phyloP scores from a whole-genome alignment of 30 jellyfish, hydroid and myxozoan species.

The Clytia hemisphaerica region DNA sequence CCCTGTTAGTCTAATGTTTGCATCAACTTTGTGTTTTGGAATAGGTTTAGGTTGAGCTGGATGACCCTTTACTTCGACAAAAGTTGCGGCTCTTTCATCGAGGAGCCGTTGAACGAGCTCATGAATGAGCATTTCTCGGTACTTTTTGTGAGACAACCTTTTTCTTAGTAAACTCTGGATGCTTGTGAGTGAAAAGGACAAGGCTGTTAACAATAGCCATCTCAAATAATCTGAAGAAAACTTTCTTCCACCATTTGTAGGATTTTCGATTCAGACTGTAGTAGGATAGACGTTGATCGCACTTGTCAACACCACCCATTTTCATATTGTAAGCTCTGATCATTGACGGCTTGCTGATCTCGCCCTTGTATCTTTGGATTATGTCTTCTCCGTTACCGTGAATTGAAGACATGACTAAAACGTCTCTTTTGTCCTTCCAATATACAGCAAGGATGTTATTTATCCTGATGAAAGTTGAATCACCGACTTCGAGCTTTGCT shows the following conservation, averaged over 20 bases:
- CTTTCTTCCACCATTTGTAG: background rate
- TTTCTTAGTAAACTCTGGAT: background rate
- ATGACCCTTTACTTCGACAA: background rate
- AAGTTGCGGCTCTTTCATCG: background rate
- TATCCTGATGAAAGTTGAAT: background rate
- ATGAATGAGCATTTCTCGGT: background rate
- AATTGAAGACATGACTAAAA: background rate
- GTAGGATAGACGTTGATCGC: background rate
- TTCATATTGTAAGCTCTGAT: background rate
- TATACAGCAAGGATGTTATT: slow-evolving; percentile 22
- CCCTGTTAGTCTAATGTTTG: background rate
- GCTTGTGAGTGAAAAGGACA: too few species aligned
- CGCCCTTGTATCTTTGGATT: background rate
- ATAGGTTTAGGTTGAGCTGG: background rate
- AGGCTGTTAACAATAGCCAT: background rate
- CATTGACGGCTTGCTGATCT: background rate
- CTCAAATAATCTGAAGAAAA: background rate
- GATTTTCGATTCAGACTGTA: background rate
- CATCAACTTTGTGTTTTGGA: background rate
- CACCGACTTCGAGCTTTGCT: slow-evolving; percentile 8
- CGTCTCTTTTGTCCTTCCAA: slow-evolving; percentile 29
- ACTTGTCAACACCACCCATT: background rate
- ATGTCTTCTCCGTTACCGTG: background rate
- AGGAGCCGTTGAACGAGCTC: background rate
- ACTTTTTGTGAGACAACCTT: background rate